Conservation (phyloP, 2,797 vertebrate species). For the Allobates femoralis region DNA sequence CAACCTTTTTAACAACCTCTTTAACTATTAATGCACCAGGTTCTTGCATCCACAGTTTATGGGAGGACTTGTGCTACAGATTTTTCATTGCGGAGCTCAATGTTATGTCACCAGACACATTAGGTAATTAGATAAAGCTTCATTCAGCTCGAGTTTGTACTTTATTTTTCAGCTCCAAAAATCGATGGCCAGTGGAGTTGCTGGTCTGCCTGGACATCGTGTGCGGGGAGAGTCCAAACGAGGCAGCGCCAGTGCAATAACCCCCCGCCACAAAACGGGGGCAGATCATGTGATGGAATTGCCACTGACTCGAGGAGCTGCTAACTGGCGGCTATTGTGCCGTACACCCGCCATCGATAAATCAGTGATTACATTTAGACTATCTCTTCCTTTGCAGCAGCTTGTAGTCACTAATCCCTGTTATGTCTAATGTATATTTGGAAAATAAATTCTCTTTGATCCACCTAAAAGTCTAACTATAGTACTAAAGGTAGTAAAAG, state of each 20-base stretch:
- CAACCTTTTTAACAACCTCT: no score
- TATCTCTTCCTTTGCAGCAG: not conserved
- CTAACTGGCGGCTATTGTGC: slow-evolving; percentile 54
- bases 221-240: slow-evolving; percentile 73
- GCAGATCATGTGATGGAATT: slow-evolving; percentile 78
- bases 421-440: not conserved
- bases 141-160: not conserved
- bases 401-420: not conserved
- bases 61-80: no score
- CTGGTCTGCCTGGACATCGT: slow-evolving; percentile 87
- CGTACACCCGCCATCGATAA: no score
- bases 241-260: slow-evolving; percentile 86
- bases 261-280: slow-evolving; percentile 77
- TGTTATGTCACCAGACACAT: no score
- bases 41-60: no score
- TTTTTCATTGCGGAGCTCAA: no score
- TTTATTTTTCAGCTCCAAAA: slow-evolving; percentile 73
- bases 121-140: no score
- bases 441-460: no score
- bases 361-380: no score
- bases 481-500: not conserved
- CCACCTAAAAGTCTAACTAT: not conserved
- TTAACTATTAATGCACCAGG: no score
- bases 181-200: slow-evolving; percentile 89
- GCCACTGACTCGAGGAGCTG: slow-evolving; percentile 75